Base-by-base conservation (phyloP, 2,888 invertebrate genomes). In the Mesorhabditis sp. region DNA sequence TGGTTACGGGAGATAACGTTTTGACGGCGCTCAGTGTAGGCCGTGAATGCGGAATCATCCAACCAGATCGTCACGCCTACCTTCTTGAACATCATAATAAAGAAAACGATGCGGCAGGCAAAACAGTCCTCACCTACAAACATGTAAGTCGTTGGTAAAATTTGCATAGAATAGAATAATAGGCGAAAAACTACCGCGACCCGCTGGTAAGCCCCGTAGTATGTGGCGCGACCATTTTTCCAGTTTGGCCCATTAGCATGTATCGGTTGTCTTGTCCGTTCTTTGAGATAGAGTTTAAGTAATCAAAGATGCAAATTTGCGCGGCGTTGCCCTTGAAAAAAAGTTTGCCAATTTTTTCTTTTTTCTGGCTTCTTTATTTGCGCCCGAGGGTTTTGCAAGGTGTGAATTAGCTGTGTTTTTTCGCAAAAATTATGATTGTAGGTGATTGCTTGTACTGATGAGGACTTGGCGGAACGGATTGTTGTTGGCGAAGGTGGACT, bases 1-100 rank as follows among this genome's bases (percentile, higher is more conserved):
- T 99, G 97, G 93, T 97, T 5, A 98, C 97, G 44, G 96, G 88
- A 68, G 95, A 95, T 87, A 94, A 95, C 87, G 91, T 94, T 84
- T 90, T 93, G 89, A 95, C 95, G 2, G 95, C 94, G 0, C 90
- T 94, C 83, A 92, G 93, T 76, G 95, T 95, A 63, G 94, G 93
- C 0, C 90, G 92, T 74, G 93, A 94, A 77, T 94, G 94, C 85
- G 90, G 90, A 67, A 85, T 84, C 64, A 82, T 84, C 43, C 70
- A 82, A 41, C 81, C 83, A 5, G 72, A 75, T 61, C 81, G 80
- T 67, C 67, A 79, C 45, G 78, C 83, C 4, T 84, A 80, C 50
- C 61, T 78, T 4, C 67, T 76, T 28, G 78, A 78, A 44, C 76
- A 78, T 65, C 62, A 70, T 4, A 66, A 71, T 13, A 73, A 69